Percentiles rank a stretch among this genome's conserved stretches.
These are phyloP conservation scores for Oriolus oriolus DNA, from an alignment of 2,113 vertebrate species.

Conservation along the genomic window DNA sequence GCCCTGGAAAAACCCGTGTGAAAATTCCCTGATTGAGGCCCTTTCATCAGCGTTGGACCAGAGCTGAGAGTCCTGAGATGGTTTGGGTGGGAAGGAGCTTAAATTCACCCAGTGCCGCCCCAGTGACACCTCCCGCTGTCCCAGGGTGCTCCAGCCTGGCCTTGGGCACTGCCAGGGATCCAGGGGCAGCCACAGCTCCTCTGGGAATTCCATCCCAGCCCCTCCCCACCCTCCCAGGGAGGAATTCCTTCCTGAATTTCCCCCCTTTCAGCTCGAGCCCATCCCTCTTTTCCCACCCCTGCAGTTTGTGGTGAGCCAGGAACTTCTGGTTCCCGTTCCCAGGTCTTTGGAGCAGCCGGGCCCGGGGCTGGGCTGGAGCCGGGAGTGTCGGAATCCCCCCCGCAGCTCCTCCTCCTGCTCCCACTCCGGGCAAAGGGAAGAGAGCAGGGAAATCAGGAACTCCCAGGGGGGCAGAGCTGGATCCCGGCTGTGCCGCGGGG, in stretches of 20 bases:
- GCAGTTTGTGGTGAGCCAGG: not conserved
- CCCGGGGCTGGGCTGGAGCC: not conserved
- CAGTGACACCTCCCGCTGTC: not conserved
- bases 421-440: not conserved
- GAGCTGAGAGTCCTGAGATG: not conserved
- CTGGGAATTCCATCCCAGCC: not conserved
- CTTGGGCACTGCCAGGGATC: not conserved
- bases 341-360: not conserved
- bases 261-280: not conserved
- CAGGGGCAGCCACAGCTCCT: not conserved
- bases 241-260: not conserved
- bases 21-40: not conserved
- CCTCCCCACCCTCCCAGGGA: not conserved
- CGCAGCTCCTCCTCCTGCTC: not conserved
- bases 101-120: too few relatives aligned
- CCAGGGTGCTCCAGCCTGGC: not conserved
- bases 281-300: not conserved
- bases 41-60: not conserved
- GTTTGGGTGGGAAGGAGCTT: not conserved
- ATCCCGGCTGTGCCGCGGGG: rapidly evolving
- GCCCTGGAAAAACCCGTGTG: not conserved
- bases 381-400: not conserved
- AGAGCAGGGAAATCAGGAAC: not conserved
- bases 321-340: not conserved
- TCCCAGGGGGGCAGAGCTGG: not conserved